Base-by-base conservation (phyloP, 2,797 vertebrate genomes). In the Psittacula derbiana region DNA sequence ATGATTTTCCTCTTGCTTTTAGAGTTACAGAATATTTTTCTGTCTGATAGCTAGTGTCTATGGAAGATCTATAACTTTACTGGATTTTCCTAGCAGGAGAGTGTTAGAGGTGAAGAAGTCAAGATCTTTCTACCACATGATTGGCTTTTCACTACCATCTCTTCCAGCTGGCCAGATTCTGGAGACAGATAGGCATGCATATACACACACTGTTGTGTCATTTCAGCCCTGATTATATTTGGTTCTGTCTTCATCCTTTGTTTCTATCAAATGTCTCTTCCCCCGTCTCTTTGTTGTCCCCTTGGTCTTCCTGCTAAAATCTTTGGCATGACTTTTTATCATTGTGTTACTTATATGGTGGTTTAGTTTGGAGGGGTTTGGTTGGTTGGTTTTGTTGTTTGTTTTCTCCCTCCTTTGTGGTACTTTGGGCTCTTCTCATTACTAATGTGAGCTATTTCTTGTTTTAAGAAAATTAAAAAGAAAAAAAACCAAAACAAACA, bases 401-500 rank as follows among this genome's bases (percentile, higher is more conserved):
- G 9, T 40, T 27, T 57, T 28, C 2, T 10, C 28, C 7, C 3
- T 44, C 17, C 53, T 53, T 65, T 20, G 25, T 46, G 30, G 61
- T 79, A 12, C 11, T 73, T 58, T 52, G 27, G n/a, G 18, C 6
- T 81, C 8, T 80, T 84, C 8, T 80, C 5, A 21, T 53, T 17
- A n/a, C n/a, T 83, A 4, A 25, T 12, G 30, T 31, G 40, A 73
- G 28, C 12, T 46, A 21, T 28, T 93, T 83, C 24, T 66, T 90
- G 8, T 24, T 64, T 88, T 33, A 79, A 92, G 53, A 80, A 43
- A 61, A 33, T 8, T 10, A 2, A 33, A 15, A 49, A 33, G 16
- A 12, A 4, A 1, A 1, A 4, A 27, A n/a, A 60, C 36, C 8
- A 12, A 57, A 20, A 70, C 43, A 62, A 5, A 1, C 7, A 3